These are phyloP conservation scores for Propithecus deckenii DNA, from an alignment of 2,797 vertebrate genomes.

Conservation along the genomic window DNA sequence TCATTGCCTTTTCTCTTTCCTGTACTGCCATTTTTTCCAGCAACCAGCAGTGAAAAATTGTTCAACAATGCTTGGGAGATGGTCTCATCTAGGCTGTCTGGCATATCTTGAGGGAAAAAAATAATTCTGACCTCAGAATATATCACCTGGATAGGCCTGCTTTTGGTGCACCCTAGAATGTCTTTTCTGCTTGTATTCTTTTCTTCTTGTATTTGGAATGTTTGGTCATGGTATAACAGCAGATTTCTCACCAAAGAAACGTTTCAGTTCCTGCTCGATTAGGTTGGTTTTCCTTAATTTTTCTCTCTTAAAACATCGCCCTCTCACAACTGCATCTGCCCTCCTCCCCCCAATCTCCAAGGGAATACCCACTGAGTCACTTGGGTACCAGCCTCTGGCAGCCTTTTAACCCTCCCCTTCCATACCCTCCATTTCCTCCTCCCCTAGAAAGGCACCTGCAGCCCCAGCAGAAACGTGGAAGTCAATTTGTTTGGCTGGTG, in stretches of 20 bases:
- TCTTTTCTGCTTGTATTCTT: not conserved
- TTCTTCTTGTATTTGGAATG: not conserved
- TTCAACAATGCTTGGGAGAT: not conserved
- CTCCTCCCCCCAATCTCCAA: not conserved
- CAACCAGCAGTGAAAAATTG: not conserved
- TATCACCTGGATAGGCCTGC: not conserved
- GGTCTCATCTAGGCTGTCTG: not conserved
- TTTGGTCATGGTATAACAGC: not conserved
- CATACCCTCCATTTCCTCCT: constrained; percentile 41
- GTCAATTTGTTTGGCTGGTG: constrained; percentile 56
- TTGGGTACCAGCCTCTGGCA: constrained; percentile 48
- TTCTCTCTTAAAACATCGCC: not conserved
- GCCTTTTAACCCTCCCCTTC: constrained; percentile 37
- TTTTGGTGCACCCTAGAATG: not conserved
- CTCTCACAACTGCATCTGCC: not conserved
- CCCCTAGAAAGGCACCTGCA: constrained; percentile 65
- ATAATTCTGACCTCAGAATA: not conserved
- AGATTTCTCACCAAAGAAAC: not conserved
- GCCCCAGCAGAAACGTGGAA: constrained; percentile 62
- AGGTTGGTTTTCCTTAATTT: not conserved
- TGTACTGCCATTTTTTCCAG: not conserved
- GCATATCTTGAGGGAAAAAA: not conserved
- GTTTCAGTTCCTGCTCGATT: not conserved
- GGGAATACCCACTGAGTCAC: not conserved
- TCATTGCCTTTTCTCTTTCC: not conserved